Base-by-base conservation (phyloP, 2,888 invertebrate species). In the Lamproptera curius region DNA sequence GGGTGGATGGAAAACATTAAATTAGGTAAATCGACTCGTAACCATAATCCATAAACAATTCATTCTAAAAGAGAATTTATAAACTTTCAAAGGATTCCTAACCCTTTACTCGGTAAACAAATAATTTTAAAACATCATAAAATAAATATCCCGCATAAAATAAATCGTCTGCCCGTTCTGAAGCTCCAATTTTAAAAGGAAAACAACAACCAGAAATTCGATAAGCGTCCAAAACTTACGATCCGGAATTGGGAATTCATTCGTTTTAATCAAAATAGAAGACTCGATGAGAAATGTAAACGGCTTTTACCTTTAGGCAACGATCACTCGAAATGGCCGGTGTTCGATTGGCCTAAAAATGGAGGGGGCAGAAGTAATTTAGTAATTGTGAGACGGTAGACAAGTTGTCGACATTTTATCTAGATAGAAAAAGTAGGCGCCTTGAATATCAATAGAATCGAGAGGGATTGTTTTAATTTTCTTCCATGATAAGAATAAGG, bases 241-340 rank as follows among this genome's bases (percentile, higher is more conserved):
- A 37, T 37, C 42, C 31, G 15, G 6, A 31, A 47, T 42, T 33
- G 42, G 37, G 33, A 37, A 28, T 42, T 42, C 35, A 37, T 47
- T 31, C 42, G 14, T 31, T 47, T 46, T 42, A 47, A 42, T 47
- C 47, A 33, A 42, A 42, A 42, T 42, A 38, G 42, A 38, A 34
- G 16, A 38, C 38, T 42, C 31, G 14, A 37, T 23, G 20, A 33
- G 38, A 38, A 47, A 42, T 42, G 15, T 37, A 42, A 23, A 42
- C 42, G 17, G 15, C 33, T 20, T 47, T 38, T 42, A 47, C 42
- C 42, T 47, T 42, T 20, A 33, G 38, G 16, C 38, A 38, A 46
- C 16, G 40, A 40, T 46, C 41, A 41, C 40, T 46, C 36, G 26
- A 36, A 46, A 41, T 41, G 16, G 35, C 40, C 28, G 28, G 2